A percentile compares a stretch with the other conserved stretches of the same genome.
Evolutionary conservation across 2,888 invertebrate species (phyloP).

Genomic region (Cylloceria caligata): DNA sequence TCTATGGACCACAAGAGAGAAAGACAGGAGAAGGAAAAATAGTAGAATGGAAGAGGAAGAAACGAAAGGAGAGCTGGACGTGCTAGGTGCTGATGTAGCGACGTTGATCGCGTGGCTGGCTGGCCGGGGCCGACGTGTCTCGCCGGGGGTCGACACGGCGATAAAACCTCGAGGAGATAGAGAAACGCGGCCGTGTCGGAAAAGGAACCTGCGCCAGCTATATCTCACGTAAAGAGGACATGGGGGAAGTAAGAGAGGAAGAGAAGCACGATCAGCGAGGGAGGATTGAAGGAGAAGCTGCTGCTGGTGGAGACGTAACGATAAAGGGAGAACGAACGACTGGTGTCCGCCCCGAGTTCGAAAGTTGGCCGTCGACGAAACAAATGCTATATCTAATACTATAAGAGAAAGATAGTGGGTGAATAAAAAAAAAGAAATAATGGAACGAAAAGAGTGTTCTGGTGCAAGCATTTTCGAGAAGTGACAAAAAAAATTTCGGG

Average conservation of each 20-base stretch:
- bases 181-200: constrained; percentile 8
- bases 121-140: constrained; percentile 20
- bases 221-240: constrained; percentile 29
- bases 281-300: constrained; percentile 53
- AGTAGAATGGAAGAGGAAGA: constrained; percentile 7
- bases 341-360: constrained; percentile 45
- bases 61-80: constrained; percentile 18
- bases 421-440: background rate
- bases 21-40: background rate
- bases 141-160: constrained; percentile 54
- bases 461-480: background rate
- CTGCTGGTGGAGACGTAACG: constrained; percentile 62
- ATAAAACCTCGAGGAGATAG: constrained; percentile 57
- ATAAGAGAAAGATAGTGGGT: background rate
- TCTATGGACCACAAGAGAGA: constrained; percentile 16
- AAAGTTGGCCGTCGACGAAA: constrained; percentile 55
- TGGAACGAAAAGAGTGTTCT: background rate
- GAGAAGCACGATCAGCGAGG: constrained; percentile 28
- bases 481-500: constrained; percentile 1
- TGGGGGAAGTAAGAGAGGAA: constrained; percentile 4
- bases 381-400: constrained; percentile 28
- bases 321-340: constrained; percentile 63
- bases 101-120: constrained; percentile 51
- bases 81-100: constrained; percentile 55
- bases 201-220: constrained; percentile 33